These are phyloP conservation scores for Vesta saturnalis DNA, from an alignment of 2,888 invertebrate species.

Conservation along the genomic window DNA sequence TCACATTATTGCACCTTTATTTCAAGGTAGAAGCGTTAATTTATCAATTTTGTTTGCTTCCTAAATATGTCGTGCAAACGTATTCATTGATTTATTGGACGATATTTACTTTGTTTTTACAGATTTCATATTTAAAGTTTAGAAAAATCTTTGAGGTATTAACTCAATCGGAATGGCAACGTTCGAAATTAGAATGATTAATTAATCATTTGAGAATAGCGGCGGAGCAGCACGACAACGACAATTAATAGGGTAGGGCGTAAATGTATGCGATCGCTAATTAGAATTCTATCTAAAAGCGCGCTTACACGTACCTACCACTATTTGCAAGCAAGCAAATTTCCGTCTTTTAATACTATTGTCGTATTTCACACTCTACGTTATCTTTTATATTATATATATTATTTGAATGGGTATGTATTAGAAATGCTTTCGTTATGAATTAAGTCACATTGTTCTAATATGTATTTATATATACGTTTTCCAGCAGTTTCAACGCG, in stretches of 20 bases:
- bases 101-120: slow-evolving; percentile 1
- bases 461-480: neutral
- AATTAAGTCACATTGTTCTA: neutral
- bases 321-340: neutral
- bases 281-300: slow-evolving; percentile 5
- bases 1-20: neutral
- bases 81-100: no score
- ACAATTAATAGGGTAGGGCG: slow-evolving; percentile 1
- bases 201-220: neutral
- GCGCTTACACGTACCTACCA: neutral
- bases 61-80: no score
- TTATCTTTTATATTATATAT: slow-evolving; percentile 1
- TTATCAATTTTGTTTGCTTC: slow-evolving; percentile 1
- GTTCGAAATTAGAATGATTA: slow-evolving; percentile 6
- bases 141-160: no score
- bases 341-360: neutral
- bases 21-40: neutral
- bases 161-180: neutral
- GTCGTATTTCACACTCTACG: neutral
- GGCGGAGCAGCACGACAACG: neutral
- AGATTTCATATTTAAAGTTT: neutral
- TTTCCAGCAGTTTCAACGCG: slow-evolving; percentile 5
- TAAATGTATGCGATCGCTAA: neutral
- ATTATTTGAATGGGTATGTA: no score
- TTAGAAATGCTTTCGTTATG: slow-evolving; percentile 1